Evolutionary conservation across 2,797 vertebrate genomes (phyloP), one percentile per base, ranked within the genome.

Genomic region (Labeo calbasu): DNA sequence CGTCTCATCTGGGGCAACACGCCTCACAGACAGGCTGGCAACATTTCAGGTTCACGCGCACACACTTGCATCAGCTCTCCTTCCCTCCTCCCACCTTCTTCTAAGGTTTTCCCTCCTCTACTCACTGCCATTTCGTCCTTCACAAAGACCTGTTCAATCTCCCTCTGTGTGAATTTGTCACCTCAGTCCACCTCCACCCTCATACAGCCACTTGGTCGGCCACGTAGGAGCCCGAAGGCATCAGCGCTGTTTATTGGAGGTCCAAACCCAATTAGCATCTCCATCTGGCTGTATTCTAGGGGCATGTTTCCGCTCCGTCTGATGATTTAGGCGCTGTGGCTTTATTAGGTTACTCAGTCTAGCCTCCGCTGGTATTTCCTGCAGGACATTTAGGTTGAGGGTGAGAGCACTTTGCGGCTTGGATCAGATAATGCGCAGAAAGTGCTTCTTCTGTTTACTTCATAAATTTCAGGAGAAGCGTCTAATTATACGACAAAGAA

Each of bases 261-360:
- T 95, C 93, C 93, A 97, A 97, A 98, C 96, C 95, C 96, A 97
- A 99, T 97, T 98, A 98, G 96, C 92, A 93, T 92, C 94, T 97
- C 96, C 96, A 97, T 97, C 96, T 95, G 96, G 95, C 96, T 94
- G 95, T 96, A 96, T 97, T 97, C 96, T 95, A 95, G 93, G 96
- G 96, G 96, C 94, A 94, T 94, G 95, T 94, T 95, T 95, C 94
- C 94, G 92, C 93, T 95, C 32, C 7, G 10, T 83, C 96, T 97
- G 97, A 98, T 97, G 96, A 96, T 95, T 95, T 94, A 91, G 95
- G 94, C 92, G 93, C 96, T 96, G 92, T 93, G 92, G 94, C 93
- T 94, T 98, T 98, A 98, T 98, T 97, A 96, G 95, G 96, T 98
- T 98, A 96, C 93, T 92, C 93, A 94, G 96, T 96, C 95, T 96